Evolutionary conservation across 2,113 vertebrate species (phyloP), one percentile per base, ranked within the genome.

Genomic region (Ameiurus melas): DNA sequence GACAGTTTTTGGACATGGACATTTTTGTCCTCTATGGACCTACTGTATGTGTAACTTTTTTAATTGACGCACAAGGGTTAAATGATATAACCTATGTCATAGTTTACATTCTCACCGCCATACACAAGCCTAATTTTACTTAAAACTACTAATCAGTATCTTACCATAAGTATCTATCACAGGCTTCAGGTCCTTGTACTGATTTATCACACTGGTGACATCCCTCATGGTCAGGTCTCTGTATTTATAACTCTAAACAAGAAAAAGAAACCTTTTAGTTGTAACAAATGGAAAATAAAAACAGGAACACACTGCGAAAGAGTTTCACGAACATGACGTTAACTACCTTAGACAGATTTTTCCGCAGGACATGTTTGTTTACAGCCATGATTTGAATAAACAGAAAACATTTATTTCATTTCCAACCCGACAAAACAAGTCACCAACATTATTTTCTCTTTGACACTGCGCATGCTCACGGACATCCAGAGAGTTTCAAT

Each of bases 161-260:
- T 43, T 92, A 99, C 98, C 98, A 86, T 99, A 99, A 36, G 95
- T 96, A 93, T 99, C 98, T 96, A 98, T 96, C 68, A 98, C 92
- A 78, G 98, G 98, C 90, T 98, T 99, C 93, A 99, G 96, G 92
- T 99, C 98, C 95, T 99, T 99, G 94, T 99, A 99, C 39, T 96
- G 95, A 62, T 95, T 94, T 91, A 97, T 97, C 91, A 99, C 97
- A 89, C 94, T 97, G 88, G 94, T 94, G 78, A 98, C 97, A 92
- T 99, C 98, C 78, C 97, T 97, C 87, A 98, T 95, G 55, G 97
- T 97, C 90, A 99, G 91, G 91, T 99, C 98, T 95, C 97, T 97
- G 89, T 99, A 99, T 92, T 99, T 99, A 93, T 99, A 99, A 96
- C 97, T 94, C 94, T 97, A 93, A 90, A 92, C 3, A 91, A 16